Evolutionary conservation across 2,113 vertebrate species (phyloP).

Genomic region (Girardinichthys multiradiatus): DNA sequence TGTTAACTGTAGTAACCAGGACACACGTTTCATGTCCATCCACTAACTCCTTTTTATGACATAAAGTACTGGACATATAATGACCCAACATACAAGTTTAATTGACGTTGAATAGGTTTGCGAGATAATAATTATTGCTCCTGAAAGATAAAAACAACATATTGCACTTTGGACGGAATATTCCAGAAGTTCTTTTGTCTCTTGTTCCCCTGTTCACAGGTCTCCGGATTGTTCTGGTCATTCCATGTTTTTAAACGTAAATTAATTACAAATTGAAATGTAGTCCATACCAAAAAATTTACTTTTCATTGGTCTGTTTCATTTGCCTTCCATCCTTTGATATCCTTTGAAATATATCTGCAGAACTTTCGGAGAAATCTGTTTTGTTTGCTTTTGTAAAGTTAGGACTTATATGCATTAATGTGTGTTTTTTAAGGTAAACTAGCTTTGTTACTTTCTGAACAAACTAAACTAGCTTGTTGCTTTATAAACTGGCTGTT

Average conservation of each 20-base stretch:
- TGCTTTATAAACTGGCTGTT: no score
- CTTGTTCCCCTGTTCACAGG: conserved; percentile 4
- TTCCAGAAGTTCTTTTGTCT: conserved; percentile 34
- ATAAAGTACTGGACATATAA: conserved; percentile 28
- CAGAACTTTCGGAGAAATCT: neutral
- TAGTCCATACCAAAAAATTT: neutral
- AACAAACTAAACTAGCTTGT: no score
- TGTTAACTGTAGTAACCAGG: conserved; percentile 54
- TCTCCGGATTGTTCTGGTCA: neutral
- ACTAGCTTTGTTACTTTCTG: no score
- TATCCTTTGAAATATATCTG: neutral
- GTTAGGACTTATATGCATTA: no score
- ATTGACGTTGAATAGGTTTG: conserved; percentile 64
- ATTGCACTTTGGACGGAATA: conserved; percentile 37
- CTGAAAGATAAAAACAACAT: conserved; percentile 48
- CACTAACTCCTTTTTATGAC: conserved; percentile 34
- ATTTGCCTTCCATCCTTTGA: neutral
- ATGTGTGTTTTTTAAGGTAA: no score
- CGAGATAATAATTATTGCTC: conserved; percentile 54
- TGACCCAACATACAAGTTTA: conserved; percentile 28
- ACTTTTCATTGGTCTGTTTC: neutral
- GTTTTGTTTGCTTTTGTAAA: no score
- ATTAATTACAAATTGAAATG: neutral
- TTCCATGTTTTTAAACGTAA: neutral
- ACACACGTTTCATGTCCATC: conserved; percentile 50